A percentile compares a stretch with the other conserved stretches of the same genome.
Conservation (phyloP, 1,140 invertebrate genomes). For the Panagrolaimus sp. region DNA sequence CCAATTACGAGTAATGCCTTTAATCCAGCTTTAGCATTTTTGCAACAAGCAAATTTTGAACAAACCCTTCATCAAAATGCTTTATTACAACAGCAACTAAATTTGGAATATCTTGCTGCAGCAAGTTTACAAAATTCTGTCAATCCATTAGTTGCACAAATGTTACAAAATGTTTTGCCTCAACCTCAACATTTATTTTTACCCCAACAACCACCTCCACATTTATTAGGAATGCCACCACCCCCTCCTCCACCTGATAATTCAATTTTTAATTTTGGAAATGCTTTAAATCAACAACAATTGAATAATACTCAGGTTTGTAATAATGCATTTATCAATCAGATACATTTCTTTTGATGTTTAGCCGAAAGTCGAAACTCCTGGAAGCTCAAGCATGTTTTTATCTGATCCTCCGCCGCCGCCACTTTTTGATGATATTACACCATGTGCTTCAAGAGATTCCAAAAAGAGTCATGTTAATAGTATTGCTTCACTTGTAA, state of each 20-base stretch:
- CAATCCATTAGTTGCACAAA: conserved; percentile 12
- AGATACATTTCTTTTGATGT: too few species aligned
- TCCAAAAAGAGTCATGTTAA: conserved; percentile 2
- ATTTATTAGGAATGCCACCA: background rate
- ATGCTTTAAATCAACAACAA: background rate
- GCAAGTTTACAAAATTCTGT: conserved; percentile 7
- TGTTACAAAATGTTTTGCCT: conserved; percentile 4
- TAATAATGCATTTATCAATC: too few species aligned
- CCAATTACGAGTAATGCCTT: background rate
- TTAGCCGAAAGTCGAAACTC: too few species aligned
- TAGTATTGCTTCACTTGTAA: conserved; percentile 5
- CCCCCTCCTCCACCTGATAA: background rate
- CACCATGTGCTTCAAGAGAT: background rate
- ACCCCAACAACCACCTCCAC: background rate
- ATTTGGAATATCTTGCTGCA: conserved; percentile 1
- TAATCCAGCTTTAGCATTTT: background rate
- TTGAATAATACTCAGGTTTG: too few species aligned
- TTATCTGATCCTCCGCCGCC: conserved; percentile 2
- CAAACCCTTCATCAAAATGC: background rate
- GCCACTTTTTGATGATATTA: background rate
- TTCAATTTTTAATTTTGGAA: background rate
- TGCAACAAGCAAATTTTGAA: background rate
- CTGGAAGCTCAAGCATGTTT: background rate
- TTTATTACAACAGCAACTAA: background rate
- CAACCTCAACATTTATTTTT: background rate